Conservation (phyloP, 2,888 invertebrate genomes). For the Rotaria magnacalcarata region DNA sequence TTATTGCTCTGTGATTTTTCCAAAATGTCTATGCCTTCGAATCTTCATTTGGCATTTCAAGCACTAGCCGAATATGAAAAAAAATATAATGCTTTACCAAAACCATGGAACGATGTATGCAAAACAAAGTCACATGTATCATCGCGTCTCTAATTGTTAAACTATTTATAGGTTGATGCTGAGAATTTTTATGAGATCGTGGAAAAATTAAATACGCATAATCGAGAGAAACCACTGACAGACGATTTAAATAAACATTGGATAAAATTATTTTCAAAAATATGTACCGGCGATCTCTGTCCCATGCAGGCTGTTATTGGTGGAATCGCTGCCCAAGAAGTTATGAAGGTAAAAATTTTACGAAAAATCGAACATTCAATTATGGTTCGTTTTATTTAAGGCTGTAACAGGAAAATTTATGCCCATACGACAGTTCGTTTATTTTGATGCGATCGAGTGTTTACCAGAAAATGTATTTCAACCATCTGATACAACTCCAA, state of each 20-base stretch:
- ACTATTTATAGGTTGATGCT: conserved; percentile 54
- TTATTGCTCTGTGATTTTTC: conserved; percentile 82
- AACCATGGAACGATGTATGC: conserved; percentile 68
- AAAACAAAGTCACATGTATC: not conserved
- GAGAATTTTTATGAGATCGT: conserved; percentile 55
- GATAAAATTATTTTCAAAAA: conserved; percentile 74
- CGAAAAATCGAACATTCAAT: conserved; percentile 54
- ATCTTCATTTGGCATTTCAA: conserved; percentile 79
- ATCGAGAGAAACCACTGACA: conserved; percentile 53
- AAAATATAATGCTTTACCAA: conserved; percentile 67
- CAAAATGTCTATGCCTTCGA: conserved; percentile 83
- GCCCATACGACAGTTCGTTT: conserved; percentile 85
- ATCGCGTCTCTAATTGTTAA: not conserved
- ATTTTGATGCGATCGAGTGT: conserved; percentile 91
- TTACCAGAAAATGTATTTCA: conserved; percentile 66
- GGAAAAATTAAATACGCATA: conserved; percentile 54
- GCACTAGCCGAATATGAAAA: conserved; percentile 71
- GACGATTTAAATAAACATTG: conserved; percentile 67
- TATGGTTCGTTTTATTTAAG: not conserved
- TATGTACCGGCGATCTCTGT: conserved; percentile 64
- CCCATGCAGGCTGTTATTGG: conserved; percentile 91
- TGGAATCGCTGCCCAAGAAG: conserved; percentile 93
- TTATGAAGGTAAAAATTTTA: conserved; percentile 73
- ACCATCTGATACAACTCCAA: not conserved
- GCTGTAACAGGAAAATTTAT: conserved; percentile 78